phyloP scores from a whole-genome alignment of 2,888 invertebrate genomes.

The Diabrotica balteata region DNA sequence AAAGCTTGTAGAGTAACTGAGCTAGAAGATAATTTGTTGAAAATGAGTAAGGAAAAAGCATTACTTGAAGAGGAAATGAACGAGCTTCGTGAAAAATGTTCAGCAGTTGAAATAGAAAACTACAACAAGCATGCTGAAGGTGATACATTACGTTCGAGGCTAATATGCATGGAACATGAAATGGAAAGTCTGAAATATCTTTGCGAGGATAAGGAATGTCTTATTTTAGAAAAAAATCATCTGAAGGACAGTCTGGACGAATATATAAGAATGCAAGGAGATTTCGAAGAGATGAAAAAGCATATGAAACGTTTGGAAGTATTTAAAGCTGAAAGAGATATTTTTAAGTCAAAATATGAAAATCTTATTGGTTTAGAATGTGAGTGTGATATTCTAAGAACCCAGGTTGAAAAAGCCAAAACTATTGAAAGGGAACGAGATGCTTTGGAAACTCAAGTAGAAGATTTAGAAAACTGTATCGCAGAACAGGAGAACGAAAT shows the following conservation, averaged over 20 bases:
- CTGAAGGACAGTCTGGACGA: conserved; percentile 46
- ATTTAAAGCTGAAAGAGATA: conserved; percentile 54
- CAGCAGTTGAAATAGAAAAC: conserved; percentile 42
- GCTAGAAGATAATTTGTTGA: conserved; percentile 46
- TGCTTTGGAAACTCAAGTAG: conserved; percentile 61
- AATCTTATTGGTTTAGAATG: conserved; percentile 49
- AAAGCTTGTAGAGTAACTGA: conserved; percentile 44
- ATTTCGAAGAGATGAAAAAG: conserved; percentile 49
- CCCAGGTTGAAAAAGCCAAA: conserved; percentile 51
- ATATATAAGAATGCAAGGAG: conserved; percentile 48
- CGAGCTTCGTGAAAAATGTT: conserved; percentile 37
- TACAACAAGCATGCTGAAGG: conserved; percentile 44
- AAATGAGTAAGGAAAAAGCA: conserved; percentile 33
- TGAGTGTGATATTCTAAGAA: conserved; percentile 49
- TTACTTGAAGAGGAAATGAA: conserved; percentile 43
- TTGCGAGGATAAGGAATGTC: conserved; percentile 48
- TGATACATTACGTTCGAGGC: conserved; percentile 44
- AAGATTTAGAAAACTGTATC: conserved; percentile 65
- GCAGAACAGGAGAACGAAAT: conserved; percentile 68
- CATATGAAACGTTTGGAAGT: conserved; percentile 48
- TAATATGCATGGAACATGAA: conserved; percentile 48
- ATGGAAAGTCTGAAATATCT: conserved; percentile 46
- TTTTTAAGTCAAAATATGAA: conserved; percentile 55
- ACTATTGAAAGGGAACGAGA: conserved; percentile 63
- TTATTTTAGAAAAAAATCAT: conserved; percentile 54